A percentile compares a stretch with the other conserved stretches of the same genome.
These are phyloP conservation scores for Drosophila virilis DNA, from an alignment of 1,140 invertebrate species.

Conservation along the genomic window DNA sequence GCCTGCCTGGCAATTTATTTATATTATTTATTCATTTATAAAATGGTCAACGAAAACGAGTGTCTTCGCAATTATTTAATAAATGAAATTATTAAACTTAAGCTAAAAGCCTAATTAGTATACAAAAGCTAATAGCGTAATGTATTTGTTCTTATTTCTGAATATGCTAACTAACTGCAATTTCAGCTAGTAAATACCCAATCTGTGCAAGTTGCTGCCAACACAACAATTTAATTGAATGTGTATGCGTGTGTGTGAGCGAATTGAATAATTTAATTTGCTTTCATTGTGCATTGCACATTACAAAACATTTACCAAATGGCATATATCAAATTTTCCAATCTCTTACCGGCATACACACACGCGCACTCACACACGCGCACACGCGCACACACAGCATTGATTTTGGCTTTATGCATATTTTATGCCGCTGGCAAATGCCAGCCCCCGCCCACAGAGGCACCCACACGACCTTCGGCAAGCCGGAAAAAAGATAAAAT, in stretches of 20 bases:
- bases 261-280: conserved; percentile 69
- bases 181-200: not conserved
- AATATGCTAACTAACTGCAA: too few relatives aligned
- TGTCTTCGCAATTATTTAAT: too few relatives aligned
- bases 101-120: too few relatives aligned
- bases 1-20: not conserved
- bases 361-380: not conserved
- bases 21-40: too few relatives aligned
- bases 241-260: not conserved
- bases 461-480: conserved; percentile 72
- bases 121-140: too few relatives aligned
- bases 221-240: not conserved
- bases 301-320: conserved; percentile 66
- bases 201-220: not conserved
- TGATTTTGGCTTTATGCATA: conserved; percentile 68
- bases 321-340: conserved; percentile 66
- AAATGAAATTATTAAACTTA: too few relatives aligned
- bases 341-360: conserved; percentile 47
- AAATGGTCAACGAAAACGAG: too few relatives aligned
- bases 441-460: conserved; percentile 12
- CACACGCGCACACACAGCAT: conserved; percentile 26
- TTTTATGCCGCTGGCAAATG: conserved; percentile 47
- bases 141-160: too few relatives aligned
- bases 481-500: conserved; percentile 52
- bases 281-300: conserved; percentile 62